Conservation (phyloP, 2,888 invertebrate species). For the Noctua fimbriata region DNA sequence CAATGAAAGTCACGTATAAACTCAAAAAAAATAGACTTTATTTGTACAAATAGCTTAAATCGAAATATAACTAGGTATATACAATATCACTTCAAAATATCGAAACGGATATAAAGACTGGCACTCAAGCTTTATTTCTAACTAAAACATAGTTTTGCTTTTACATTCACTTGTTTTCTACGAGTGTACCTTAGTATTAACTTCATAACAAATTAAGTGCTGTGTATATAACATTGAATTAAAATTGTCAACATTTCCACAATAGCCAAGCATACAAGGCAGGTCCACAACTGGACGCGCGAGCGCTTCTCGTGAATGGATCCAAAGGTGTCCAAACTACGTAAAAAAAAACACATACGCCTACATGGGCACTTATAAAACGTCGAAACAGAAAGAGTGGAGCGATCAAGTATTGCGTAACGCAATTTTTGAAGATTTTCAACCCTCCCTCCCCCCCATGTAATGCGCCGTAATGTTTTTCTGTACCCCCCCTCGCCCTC, state of each 20-base stretch:
- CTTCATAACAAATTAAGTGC: neutral
- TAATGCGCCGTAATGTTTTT: no score
- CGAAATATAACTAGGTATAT: constrained; percentile 45
- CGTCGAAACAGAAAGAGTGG: neutral
- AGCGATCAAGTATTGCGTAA: no score
- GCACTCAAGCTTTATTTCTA: constrained; percentile 10
- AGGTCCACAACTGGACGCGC: neutral
- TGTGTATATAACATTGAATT: neutral
- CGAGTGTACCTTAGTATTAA: neutral
- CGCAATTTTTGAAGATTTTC: no score
- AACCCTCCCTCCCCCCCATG: no score
- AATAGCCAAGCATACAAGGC: neutral
- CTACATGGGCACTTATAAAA: neutral
- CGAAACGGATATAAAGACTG: constrained; percentile 14
- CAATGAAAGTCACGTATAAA: constrained; percentile 14
- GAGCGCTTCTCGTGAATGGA: neutral
- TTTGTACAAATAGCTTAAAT: constrained; percentile 72
- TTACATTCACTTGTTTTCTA: neutral
- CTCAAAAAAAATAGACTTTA: constrained; percentile 72
- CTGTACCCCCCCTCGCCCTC: no score
- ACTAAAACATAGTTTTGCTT: neutral
- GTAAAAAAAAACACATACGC: neutral
- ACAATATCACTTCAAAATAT: constrained; percentile 56
- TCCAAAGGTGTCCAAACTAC: neutral
- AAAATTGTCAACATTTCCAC: neutral